Conservation (phyloP, 2,797 vertebrate genomes). For the Catharus ustulatus region DNA sequence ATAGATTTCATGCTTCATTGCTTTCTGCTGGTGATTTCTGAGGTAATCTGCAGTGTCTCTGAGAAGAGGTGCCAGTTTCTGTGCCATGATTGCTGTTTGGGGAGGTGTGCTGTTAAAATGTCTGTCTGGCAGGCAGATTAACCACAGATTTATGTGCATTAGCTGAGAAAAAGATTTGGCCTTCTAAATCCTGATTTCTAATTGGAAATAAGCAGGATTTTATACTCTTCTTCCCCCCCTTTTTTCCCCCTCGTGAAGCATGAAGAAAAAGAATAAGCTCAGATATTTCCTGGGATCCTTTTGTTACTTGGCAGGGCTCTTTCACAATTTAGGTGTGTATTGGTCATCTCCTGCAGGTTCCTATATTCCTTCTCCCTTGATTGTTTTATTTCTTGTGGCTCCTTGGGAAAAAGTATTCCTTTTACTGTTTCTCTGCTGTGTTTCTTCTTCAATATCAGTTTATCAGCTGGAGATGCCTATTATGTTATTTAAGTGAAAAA, state of each 20-base stretch:
- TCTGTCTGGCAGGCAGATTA: background rate
- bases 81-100: background rate
- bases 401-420: background rate
- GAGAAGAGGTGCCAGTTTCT: background rate
- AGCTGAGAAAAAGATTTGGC: background rate
- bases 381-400: background rate
- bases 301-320: background rate
- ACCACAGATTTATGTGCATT: background rate
- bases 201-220: background rate
- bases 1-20: background rate
- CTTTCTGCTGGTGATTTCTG: background rate
- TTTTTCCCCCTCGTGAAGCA: background rate
- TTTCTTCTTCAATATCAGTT: background rate
- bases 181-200: background rate
- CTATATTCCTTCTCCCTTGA: background rate
- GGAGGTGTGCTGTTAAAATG: background rate
- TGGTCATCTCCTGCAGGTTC: background rate
- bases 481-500: background rate
- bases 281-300: background rate
- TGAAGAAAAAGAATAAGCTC: background rate
- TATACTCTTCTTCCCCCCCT: accelerated
- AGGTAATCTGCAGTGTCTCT: background rate
- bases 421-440: background rate
- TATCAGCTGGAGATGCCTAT: background rate
- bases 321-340: background rate